Evolutionary conservation across 2,797 vertebrate species (phyloP), one percentile per base, ranked within the genome.

Genomic region (Epinephelus coioides): DNA sequence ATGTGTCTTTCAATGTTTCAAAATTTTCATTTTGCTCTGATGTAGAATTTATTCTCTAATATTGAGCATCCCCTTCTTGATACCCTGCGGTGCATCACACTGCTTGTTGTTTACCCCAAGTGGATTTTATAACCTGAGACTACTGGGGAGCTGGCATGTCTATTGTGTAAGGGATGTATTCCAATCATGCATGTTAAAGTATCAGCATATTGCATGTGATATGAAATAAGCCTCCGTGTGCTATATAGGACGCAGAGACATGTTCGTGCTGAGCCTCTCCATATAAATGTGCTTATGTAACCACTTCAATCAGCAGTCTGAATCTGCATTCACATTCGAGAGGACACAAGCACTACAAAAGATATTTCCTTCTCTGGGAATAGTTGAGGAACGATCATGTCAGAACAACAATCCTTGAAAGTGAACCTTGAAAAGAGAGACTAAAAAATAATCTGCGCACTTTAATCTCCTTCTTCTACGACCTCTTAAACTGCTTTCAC

Each of bases 241-340:
- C 7, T 21, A 49, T 44, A 4, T 43, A 19, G 9, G 17, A 5
- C 38, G 5, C 46, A 62, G 18, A 47, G 19, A 34, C 55, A 27
- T 47, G 40, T 68, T 56, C 1, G 6, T 73, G 23, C 40, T 13
- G 44, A 38, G 34, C 21, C 43, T 69, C 18, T 34, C 11, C 8
- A 27, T 23, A 19, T 43, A 18, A 30, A 49, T 15, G 30, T 11
- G 51, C 27, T 73, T 60, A 25, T 63, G 10, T 55, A 75, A 70
- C 56, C 47, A 17, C 68, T 55, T 71, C 34, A 73, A 46, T 60
- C 72, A 80, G 19, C 19, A 12, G 17, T 60, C 23, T 50, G 19
- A 51, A 40, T 66, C 30, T 43, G 30, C 38, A 13, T 23, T 55
- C 21, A 34, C 2, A 2, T 68, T 69, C 25, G 15, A 14, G 40